Percentiles rank a stretch among this genome's conserved stretches.
These are phyloP conservation scores for Bombus confusus DNA, from an alignment of 1,140 invertebrate genomes.

Conservation along the genomic window DNA sequence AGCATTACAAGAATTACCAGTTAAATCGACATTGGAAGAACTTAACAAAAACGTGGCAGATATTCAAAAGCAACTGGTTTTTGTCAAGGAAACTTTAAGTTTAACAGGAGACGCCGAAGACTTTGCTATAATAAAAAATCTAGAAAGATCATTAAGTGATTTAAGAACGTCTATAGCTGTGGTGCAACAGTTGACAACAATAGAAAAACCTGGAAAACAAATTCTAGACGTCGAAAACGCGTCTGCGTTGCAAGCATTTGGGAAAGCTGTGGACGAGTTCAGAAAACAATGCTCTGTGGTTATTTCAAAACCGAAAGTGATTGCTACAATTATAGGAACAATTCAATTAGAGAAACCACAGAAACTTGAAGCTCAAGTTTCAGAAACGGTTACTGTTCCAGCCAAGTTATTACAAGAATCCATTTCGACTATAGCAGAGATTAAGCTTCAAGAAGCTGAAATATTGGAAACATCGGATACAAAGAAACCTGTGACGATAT, in stretches of 20 bases:
- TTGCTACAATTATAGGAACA: conserved; percentile 25
- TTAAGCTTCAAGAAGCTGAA: conserved; percentile 53
- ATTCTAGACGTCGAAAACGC: conserved; percentile 50
- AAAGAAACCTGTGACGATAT: conserved; percentile 21
- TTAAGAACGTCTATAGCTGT: conserved; percentile 51
- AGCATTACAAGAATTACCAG: conserved; percentile 33
- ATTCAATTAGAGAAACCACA: background rate
- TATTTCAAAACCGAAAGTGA: conserved; percentile 26
- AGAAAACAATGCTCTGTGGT: conserved; percentile 40
- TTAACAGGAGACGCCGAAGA: conserved; percentile 11
- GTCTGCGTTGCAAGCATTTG: conserved; percentile 51
- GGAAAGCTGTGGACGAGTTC: conserved; percentile 53
- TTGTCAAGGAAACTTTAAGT: conserved; percentile 6
- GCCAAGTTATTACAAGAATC: conserved; percentile 49
- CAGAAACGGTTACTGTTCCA: conserved; percentile 37
- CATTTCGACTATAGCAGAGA: conserved; percentile 55
- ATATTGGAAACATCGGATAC: conserved; percentile 28
- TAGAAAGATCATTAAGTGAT: conserved; percentile 45
- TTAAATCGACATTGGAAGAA: conserved; percentile 43
- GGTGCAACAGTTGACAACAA: conserved; percentile 46
- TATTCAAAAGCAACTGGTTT: conserved; percentile 44
- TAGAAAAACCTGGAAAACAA: conserved; percentile 45
- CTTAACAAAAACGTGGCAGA: conserved; percentile 28
- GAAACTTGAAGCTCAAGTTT: background rate
- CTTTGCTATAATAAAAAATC: conserved; percentile 1